Percentiles rank a stretch among this genome's conserved stretches.
Conservation (phyloP, 2,888 invertebrate species). For the Volucella zonaria region DNA sequence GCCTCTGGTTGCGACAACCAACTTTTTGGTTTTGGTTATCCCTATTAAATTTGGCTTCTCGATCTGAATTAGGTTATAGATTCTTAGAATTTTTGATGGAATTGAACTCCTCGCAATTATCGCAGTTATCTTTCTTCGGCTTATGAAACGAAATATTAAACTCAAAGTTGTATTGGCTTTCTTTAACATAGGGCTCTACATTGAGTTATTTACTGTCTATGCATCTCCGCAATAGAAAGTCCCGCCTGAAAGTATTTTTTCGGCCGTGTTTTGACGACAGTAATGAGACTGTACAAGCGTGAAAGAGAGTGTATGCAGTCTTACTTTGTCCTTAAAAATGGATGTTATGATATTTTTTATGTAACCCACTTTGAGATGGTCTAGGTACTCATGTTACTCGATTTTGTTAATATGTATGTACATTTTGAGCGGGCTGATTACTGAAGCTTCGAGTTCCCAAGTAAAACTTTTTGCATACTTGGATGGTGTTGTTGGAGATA, state of each 20-base stretch:
- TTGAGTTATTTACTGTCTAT: conserved; percentile 1
- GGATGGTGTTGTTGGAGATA: no score
- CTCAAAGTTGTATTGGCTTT: conserved; percentile 12
- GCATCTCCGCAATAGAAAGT: conserved; percentile 13
- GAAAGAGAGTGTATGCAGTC: no score
- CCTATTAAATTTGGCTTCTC: conserved; percentile 5
- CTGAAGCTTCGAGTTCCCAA: no score
- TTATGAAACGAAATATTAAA: conserved; percentile 1
- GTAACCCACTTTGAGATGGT: no score
- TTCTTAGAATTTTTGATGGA: neutral
- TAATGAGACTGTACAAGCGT: no score
- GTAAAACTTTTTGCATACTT: no score
- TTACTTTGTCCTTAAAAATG: no score
- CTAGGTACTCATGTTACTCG: no score
- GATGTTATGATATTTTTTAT: no score
- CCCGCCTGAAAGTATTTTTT: neutral
- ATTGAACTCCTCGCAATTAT: conserved; percentile 6
- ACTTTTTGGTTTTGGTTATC: neutral
- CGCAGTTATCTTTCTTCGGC: neutral
- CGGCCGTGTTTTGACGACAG: no score
- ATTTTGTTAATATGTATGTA: no score
- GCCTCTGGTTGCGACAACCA: conserved; percentile 1
- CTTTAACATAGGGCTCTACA: neutral
- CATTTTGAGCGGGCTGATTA: no score
- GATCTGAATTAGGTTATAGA: neutral